Conservation (phyloP, 2,888 invertebrate genomes). For the Loripinus fragilis region DNA sequence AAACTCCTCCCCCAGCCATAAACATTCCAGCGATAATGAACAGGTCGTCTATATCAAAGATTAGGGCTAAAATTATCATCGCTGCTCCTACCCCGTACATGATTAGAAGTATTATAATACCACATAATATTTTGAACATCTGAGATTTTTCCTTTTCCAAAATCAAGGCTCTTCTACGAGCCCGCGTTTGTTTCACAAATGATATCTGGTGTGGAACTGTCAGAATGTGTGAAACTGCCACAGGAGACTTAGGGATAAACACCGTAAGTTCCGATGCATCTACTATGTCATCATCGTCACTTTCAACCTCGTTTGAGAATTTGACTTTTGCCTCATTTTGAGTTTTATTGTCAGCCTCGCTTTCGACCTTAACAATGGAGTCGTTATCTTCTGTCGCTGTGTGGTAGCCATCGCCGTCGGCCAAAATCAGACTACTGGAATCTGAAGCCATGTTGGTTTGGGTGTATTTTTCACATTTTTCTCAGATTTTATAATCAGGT, state of each 20-base stretch:
- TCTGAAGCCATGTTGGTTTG: background rate
- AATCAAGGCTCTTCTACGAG: background rate
- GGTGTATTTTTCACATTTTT: no score
- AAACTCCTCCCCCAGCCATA: slow-evolving; percentile 30
- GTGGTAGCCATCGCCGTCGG: background rate
- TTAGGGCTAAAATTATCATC: slow-evolving; percentile 25
- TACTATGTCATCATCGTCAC: background rate
- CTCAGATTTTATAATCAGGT: no score
- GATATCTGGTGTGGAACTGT: background rate
- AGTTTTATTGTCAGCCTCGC: no score
- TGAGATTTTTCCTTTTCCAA: slow-evolving; percentile 23
- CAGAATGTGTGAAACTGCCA: background rate
- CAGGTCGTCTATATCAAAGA: slow-evolving; percentile 31
- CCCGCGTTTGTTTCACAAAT: background rate
- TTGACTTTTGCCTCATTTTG: background rate
- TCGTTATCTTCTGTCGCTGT: background rate
- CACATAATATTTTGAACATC: slow-evolving; percentile 35
- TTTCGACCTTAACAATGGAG: background rate
- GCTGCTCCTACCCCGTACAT: slow-evolving; percentile 36
- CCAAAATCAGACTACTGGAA: background rate
- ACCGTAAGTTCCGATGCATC: background rate
- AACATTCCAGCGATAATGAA: slow-evolving; percentile 50
- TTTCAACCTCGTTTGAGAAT: background rate
- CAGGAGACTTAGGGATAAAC: background rate
- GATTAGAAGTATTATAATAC: slow-evolving; percentile 30